Base-by-base conservation (phyloP, 2,888 invertebrate species). In the Synanthedon formicaeformis region DNA sequence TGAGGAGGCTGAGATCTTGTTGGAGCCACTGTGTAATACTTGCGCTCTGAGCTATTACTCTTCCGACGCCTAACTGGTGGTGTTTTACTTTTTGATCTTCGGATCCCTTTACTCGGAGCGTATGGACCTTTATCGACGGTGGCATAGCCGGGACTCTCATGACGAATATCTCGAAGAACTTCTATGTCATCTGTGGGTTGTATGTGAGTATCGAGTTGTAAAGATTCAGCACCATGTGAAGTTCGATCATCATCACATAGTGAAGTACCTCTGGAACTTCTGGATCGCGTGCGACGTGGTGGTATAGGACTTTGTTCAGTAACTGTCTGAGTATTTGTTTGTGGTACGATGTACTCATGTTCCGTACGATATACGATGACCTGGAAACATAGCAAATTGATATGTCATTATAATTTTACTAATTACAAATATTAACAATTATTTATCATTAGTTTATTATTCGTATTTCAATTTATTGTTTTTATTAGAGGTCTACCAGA, bases 61-160 rank as follows among this genome's bases (percentile, higher is more conserved):
- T 86, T 87, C n/a, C 84, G 75, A n/a, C 71, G 74, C 45, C 82
- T 67, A 0, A 58, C 71, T 0, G 87, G 87, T 52, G 86, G 86
- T n/a, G 86, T 86, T 54, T 89, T 88, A 53, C 89, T 89, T 58
- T 85, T 85, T 11, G 89, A 86, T 55, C 89, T 88, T 61, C 90
- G 85, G 52, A 86, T 80, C 18, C 88, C 85, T 65, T 91, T 89
- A 40, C 89, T 88, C 0, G 93, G 91, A 49, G 91, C 87, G 18
- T 91, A 91, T 34, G 92, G 81, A 1, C 89, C 88, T 77, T 94
- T 94, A 54, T 94, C 93, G 50, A 95, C 92, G 34, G 92, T 90
- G 11, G 95, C 93, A 62, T 95, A 95, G 5, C 94, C 94, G 18
- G 88, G 89, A 57, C 85, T 87, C 52, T 87, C 87, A 14, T 78